Evolutionary conservation across 2,113 vertebrate species (phyloP).

Genomic region (Epinephelus moara): DNA sequence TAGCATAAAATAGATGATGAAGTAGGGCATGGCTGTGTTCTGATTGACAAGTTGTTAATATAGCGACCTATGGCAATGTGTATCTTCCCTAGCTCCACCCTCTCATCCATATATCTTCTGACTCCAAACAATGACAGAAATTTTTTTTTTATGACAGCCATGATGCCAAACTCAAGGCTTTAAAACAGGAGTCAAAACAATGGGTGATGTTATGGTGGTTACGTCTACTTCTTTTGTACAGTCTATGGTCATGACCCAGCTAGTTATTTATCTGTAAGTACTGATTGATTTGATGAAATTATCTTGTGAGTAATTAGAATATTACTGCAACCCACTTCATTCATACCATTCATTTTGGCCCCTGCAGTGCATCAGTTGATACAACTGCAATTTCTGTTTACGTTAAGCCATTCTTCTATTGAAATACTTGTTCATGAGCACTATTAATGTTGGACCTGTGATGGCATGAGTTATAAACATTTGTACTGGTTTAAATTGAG

Average conservation of each 20-base stretch:
- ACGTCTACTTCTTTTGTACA: too few relatives aligned
- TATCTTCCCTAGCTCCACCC: too few relatives aligned
- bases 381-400: neutral
- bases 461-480: neutral
- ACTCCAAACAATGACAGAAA: too few relatives aligned
- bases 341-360: neutral
- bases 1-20: too few relatives aligned
- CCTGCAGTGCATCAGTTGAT: neutral
- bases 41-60: too few relatives aligned
- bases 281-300: neutral
- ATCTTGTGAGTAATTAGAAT: neutral
- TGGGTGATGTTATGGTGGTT: too few relatives aligned
- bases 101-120: too few relatives aligned
- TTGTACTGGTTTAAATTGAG: neutral
- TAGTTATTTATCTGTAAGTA: neutral
- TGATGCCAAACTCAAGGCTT: too few relatives aligned
- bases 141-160: too few relatives aligned
- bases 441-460: neutral
- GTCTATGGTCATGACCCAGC: neutral
- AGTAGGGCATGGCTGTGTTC: too few relatives aligned
- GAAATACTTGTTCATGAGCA: neutral
- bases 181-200: too few relatives aligned
- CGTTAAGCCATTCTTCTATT: neutral
- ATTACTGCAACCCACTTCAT: neutral
- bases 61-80: too few relatives aligned